Conservation (phyloP, 2,797 vertebrate species). For the Phoxinus dragarum region DNA sequence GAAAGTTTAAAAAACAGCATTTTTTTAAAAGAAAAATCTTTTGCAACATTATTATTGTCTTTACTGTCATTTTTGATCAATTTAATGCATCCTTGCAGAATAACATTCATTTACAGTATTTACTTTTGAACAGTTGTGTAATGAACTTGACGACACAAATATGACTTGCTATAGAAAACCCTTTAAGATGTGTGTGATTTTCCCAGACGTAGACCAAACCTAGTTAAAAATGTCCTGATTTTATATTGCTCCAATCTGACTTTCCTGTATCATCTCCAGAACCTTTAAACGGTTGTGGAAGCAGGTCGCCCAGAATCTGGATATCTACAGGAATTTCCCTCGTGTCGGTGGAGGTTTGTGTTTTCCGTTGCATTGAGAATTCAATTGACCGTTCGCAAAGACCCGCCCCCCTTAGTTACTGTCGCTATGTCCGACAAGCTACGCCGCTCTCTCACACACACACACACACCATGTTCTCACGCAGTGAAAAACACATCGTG, state of each 20-base stretch:
- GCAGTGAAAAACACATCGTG: too few relatives aligned
- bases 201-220: background rate
- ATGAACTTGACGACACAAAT: background rate
- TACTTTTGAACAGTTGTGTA: background rate
- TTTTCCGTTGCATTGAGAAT: background rate
- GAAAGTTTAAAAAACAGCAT: background rate
- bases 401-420: too few relatives aligned
- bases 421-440: too few relatives aligned
- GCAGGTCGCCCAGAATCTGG: conserved; percentile 91
- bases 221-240: background rate
- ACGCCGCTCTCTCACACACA: too few relatives aligned
- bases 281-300: conserved; percentile 95
- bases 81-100: background rate
- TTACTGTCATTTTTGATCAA: background rate
- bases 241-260: background rate
- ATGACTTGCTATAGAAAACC: background rate
- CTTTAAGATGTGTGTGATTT: background rate
- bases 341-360: conserved; percentile 89
- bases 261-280: conserved; percentile 69
- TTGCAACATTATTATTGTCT: background rate
- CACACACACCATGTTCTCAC: too few relatives aligned
- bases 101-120: background rate
- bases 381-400: background rate
- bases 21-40: background rate
- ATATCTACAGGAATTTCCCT: conserved; percentile 88